Conservation (phyloP, 2,113 vertebrate species). For the Rhagologus leucostigma region DNA sequence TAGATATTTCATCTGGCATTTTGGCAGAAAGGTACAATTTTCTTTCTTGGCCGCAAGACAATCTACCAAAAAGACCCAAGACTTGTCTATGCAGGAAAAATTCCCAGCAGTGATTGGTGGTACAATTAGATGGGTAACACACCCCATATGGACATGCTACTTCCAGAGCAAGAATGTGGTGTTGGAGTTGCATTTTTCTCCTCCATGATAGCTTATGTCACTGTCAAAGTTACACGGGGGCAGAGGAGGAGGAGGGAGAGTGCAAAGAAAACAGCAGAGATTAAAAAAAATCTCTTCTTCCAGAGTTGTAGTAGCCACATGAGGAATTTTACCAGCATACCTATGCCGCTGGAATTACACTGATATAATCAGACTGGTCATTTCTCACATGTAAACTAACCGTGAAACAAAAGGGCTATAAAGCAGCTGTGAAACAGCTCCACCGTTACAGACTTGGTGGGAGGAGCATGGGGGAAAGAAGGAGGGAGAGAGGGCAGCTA, state of each 20-base stretch:
- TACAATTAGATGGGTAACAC: neutral
- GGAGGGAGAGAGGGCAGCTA: neutral
- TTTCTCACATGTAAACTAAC: neutral
- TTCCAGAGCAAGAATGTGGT: slow-evolving; percentile 26
- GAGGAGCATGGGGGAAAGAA: neutral
- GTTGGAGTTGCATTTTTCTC: slow-evolving; percentile 27
- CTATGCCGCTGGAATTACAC: neutral
- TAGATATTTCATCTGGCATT: slow-evolving; percentile 17
- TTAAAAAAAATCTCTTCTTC: neutral
- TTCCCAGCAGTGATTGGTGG: neutral
- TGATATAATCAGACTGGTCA: neutral
- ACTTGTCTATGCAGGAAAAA: slow-evolving; percentile 50
- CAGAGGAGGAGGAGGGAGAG: neutral
- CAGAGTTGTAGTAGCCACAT: neutral
- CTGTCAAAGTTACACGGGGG: neutral
- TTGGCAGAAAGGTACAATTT: neutral
- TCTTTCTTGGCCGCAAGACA: neutral
- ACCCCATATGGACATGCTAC: slow-evolving; percentile 31
- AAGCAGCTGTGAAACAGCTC: neutral
- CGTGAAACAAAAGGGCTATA: neutral
- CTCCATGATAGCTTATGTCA: neutral
- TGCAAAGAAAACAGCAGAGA: neutral
- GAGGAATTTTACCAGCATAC: neutral
- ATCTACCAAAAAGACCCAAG: slow-evolving; percentile 8
- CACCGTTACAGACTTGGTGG: neutral